Evolutionary conservation across 2,113 vertebrate species (phyloP), one percentile per base, ranked within the genome.

Genomic region (Heloderma charlesbogerti): DNA sequence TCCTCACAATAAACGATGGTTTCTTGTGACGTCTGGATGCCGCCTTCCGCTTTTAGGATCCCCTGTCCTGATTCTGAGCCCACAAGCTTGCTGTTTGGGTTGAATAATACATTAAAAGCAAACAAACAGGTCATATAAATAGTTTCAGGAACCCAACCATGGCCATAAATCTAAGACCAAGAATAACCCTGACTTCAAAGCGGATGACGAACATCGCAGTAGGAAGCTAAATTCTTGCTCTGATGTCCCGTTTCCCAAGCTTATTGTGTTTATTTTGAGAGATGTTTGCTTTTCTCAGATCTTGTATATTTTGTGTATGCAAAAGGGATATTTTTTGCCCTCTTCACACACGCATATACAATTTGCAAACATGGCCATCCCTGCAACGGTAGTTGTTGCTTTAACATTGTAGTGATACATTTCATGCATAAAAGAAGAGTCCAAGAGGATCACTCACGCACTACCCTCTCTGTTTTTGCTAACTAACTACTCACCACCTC

Each of bases 221-320:
- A 10, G 31, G 84, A 54, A 72, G 84, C 43, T 1, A 13, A 34
- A 69, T 67, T 54, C 67, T 45, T 72, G 45, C 34, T 51, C 45
- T 20, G 43, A 48, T n/a, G 16, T 86, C 45, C 67, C 43, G 12
- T 72, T 86, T 86, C 84, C 84, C 84, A 86, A 45, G 84, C 84
- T 86, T 48, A 51, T 72, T 71, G 45, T 86, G 43, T 72, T 71
- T 86, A 86, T 86, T 86, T 86, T 86, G 69, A 86, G 84, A 54
- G 66, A 86, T 72, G 67, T 86, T 86, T 86, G 84, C 31, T 71
- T 51, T 86, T 34, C 67, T 86, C 67, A 86, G 84, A 86, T 72
- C 43, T 86, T 54, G 67, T 7, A 34, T 51, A n/a, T 86, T 43
- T 51, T 51, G 48, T 51, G 8, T 51, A 51, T 51, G n/a, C 84